phyloP scores from a whole-genome alignment of 2,113 vertebrate genomes.

The Tricholaema leucomelas region DNA sequence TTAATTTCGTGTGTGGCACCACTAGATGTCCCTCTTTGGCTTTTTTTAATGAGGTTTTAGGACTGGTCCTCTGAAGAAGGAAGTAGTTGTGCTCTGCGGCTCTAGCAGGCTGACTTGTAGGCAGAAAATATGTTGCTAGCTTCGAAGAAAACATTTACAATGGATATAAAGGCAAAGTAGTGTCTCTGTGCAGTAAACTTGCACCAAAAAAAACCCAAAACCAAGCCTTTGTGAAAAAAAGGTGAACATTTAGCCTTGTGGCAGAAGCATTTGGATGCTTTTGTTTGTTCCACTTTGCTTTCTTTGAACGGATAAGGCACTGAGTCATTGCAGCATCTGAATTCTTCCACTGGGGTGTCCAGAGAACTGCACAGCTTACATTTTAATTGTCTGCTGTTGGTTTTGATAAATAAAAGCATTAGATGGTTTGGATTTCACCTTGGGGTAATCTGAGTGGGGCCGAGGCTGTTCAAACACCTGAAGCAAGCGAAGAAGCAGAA shows the following conservation, averaged over 20 bases:
- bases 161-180: not conserved
- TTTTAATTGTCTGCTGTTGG: not conserved
- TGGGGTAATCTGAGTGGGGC: not conserved
- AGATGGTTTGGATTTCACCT: not conserved
- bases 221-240: not conserved
- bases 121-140: not conserved
- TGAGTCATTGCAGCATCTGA: not conserved
- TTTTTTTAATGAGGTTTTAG: slow-evolving; percentile 68
- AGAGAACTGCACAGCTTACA: not conserved
- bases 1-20: slow-evolving; percentile 42
- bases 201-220: no score
- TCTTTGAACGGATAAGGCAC: not conserved
- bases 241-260: not conserved
- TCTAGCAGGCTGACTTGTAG: not conserved
- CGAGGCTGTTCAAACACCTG: not conserved
- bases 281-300: not conserved
- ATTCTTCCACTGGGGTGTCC: not conserved
- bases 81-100: not conserved
- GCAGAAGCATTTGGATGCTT: not conserved
- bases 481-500: not conserved
- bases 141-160: slow-evolving; percentile 9
- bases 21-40: slow-evolving; percentile 82
- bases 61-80: not conserved
- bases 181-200: not conserved
- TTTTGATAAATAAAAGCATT: not conserved